Percentiles rank a stretch among this genome's conserved stretches.
Conservation (phyloP, 2,113 vertebrate genomes). For the Pardalotus punctatus region DNA sequence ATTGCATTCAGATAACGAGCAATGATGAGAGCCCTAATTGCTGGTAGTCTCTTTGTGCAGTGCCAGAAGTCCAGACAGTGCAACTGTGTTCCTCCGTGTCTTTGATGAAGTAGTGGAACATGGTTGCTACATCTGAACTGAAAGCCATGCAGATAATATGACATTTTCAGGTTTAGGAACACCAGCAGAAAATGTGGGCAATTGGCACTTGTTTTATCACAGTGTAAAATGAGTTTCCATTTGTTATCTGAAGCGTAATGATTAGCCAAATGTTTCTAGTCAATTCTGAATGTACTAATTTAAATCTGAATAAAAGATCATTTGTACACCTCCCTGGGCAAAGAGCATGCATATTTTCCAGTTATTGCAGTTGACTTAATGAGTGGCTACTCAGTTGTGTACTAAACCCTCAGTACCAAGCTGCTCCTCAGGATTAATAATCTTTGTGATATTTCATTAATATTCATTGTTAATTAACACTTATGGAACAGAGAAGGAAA, state of each 20-base stretch:
- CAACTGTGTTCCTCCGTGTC: background rate
- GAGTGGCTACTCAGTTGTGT: background rate
- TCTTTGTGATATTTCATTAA: conserved; percentile 22
- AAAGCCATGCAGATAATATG: background rate
- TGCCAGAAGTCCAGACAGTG: background rate
- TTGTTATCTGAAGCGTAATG: background rate
- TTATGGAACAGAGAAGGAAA: background rate
- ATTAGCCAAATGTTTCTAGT: background rate
- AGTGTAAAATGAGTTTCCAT: background rate
- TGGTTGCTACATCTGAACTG: background rate
- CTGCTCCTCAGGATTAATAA: background rate
- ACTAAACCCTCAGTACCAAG: background rate
- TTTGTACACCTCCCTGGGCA: background rate
- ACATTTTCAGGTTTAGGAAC: background rate
- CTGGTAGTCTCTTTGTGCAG: background rate
- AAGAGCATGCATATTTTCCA: background rate
- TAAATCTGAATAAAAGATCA: background rate
- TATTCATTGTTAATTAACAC: conserved; percentile 38
- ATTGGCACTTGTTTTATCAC: background rate
- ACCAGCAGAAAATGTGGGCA: background rate
- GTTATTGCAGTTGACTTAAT: background rate
- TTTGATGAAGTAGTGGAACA: background rate
- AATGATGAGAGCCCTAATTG: background rate
- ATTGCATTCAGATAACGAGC: background rate
- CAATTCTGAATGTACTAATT: background rate